These are phyloP conservation scores for Pammene aurita DNA, from an alignment of 2,888 invertebrate species.

Conservation along the genomic window DNA sequence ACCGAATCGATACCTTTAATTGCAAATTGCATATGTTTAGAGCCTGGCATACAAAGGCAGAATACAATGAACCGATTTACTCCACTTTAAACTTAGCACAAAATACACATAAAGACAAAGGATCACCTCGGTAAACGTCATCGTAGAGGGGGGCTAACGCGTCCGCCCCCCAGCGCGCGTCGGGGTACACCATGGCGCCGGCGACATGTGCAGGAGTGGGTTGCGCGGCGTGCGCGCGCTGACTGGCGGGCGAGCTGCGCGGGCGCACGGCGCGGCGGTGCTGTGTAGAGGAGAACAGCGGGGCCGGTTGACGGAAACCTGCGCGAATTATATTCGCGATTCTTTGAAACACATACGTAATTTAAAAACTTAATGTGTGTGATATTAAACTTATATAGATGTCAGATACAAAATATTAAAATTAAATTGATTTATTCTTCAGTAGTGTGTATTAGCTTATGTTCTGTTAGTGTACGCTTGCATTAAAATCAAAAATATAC, in stretches of 20 bases:
- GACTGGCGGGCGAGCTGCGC: conserved; percentile 12
- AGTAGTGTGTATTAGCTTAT: no score
- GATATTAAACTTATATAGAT: no score
- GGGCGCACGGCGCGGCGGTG: not conserved
- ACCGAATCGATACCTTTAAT: no score
- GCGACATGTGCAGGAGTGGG: conserved; percentile 75
- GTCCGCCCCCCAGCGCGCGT: conserved; percentile 84
- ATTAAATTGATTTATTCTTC: no score
- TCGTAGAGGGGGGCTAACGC: conserved; percentile 86
- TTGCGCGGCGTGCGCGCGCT: conserved; percentile 28
- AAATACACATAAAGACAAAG: conserved; percentile 8
- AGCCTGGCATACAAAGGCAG: no score
- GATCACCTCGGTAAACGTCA: conserved; percentile 85
- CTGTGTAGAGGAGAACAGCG: conserved; percentile 10
- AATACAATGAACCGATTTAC: not conserved
- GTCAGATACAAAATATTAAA: no score
- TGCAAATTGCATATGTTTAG: no score
- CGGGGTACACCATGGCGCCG: conserved; percentile 85
- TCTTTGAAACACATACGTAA: no score
- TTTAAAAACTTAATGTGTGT: no score
- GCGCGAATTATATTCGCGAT: no score
- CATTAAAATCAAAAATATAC: no score
- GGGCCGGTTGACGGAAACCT: not conserved
- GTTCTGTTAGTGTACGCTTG: no score
- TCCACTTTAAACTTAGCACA: not conserved